phyloP scores from a whole-genome alignment of 2,113 vertebrate genomes.

The Labeo catla region DNA sequence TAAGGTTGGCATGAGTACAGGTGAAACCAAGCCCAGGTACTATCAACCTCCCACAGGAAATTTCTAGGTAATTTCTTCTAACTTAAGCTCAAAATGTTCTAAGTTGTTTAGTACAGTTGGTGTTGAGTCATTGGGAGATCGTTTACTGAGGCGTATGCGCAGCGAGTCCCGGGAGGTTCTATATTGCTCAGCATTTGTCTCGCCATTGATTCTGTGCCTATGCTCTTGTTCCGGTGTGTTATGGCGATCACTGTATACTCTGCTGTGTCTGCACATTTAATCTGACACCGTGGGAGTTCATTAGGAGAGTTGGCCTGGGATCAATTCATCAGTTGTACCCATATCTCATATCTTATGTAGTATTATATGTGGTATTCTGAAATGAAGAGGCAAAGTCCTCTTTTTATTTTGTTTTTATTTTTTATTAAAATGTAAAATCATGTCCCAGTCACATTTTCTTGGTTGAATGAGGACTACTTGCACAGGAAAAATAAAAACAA shows the following conservation, averaged over 20 bases:
- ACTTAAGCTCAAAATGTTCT: background rate
- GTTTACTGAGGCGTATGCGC: background rate
- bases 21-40: background rate
- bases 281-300: background rate
- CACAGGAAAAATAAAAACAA: no score
- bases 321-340: background rate
- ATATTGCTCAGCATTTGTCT: conserved; percentile 7
- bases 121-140: background rate
- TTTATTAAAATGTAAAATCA: no score
- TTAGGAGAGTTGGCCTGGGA: background rate
- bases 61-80: background rate
- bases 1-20: background rate
- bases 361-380: no score
- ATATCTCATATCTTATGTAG: background rate
- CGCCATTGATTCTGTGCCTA: background rate
- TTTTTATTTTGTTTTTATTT: no score
- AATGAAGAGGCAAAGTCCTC: no score
- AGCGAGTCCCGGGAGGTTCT: background rate
- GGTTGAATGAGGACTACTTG: no score
- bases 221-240: conserved; percentile 16
- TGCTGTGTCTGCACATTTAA: conserved; percentile 17
- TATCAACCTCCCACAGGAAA: background rate
- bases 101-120: background rate
- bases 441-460: no score
- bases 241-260: background rate